These are phyloP conservation scores for Pteronura brasiliensis DNA, from an alignment of 2,113 vertebrate genomes.

Conservation along the genomic window DNA sequence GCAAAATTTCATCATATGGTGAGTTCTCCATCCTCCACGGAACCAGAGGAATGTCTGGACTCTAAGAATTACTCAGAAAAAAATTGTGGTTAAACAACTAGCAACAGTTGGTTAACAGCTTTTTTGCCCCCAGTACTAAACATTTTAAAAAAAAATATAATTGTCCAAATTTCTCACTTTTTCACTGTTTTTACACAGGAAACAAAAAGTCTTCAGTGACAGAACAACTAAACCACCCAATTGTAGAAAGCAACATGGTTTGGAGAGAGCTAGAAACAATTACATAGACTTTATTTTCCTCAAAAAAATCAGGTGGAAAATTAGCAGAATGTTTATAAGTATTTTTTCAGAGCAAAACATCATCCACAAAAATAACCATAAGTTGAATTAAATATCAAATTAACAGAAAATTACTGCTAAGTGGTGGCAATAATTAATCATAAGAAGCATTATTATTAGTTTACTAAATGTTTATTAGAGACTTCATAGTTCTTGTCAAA, in stretches of 20 bases:
- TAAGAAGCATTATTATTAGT: not conserved
- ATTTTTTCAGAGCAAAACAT: not conserved
- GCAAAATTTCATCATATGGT: not conserved
- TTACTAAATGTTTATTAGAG: not conserved
- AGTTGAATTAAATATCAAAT: slow-evolving; percentile 38
- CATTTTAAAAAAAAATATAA: not conserved
- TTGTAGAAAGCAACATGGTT: not conserved
- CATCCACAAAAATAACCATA: not conserved
- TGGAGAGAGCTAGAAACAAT: not conserved
- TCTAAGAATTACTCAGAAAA: not conserved
- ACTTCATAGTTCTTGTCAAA: not conserved
- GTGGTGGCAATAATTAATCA: not conserved
- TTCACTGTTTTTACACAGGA: not conserved
- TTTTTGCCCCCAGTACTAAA: not conserved
- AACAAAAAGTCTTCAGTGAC: not conserved
- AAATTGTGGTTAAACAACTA: not conserved
- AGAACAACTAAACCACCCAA: not conserved
- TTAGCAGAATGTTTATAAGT: not conserved
- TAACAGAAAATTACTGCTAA: not conserved
- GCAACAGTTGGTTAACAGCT: not conserved
- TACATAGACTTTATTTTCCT: not conserved
- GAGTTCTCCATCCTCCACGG: not conserved
- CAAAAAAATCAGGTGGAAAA: slow-evolving; percentile 10
- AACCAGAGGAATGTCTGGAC: not conserved
- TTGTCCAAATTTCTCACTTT: not conserved